Evolutionary conservation across 2,113 vertebrate species (phyloP).

Genomic region (Gnathonemus longibarbis): DNA sequence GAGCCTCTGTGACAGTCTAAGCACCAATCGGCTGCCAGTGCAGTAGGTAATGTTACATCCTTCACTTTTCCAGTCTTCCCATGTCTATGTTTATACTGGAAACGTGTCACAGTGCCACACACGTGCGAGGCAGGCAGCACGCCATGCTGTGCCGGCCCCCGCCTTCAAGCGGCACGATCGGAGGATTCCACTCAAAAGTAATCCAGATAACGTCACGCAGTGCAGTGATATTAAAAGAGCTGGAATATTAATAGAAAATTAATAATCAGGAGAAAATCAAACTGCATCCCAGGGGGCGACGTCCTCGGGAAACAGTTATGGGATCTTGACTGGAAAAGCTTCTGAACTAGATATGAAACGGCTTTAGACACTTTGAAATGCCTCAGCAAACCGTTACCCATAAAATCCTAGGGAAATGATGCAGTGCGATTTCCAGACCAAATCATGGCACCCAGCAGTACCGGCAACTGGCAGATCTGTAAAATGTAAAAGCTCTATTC

Average conservation of each 20-base stretch:
- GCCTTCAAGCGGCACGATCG: not conserved
- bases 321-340: not conserved
- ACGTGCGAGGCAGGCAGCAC: not conserved
- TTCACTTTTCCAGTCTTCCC: not conserved
- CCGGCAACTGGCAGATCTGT: not conserved
- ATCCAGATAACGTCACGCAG: not conserved
- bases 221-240: not conserved
- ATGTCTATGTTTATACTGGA: not conserved
- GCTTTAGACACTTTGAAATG: not conserved
- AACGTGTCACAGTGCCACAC: not conserved
- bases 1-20: not conserved
- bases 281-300: not conserved
- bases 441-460: not conserved
- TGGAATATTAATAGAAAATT: constrained; percentile 6
- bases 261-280: not conserved
- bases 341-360: not conserved
- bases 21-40: not conserved
- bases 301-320: not conserved
- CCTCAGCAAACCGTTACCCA: not conserved
- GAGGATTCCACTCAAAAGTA: not conserved
- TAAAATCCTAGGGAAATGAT: not conserved
- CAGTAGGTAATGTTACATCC: not conserved
- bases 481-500: not conserved
- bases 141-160: not conserved
- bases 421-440: not conserved